Evolutionary conservation across 1,140 invertebrate species (phyloP).

Genomic region (Drosophila subobscura): DNA sequence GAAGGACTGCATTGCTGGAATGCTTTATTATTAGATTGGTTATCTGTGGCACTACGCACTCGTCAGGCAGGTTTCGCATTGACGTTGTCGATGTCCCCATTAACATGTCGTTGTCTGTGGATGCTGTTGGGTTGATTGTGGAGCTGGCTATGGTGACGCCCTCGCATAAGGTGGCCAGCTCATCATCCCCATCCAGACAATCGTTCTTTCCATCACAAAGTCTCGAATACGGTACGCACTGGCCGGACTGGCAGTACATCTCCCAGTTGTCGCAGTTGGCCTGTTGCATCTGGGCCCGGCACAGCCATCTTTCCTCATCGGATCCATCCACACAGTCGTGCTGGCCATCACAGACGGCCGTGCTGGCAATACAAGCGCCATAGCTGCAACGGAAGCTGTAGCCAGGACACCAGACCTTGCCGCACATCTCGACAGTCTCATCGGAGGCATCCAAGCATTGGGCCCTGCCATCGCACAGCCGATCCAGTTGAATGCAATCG

Average conservation of each 20-base stretch:
- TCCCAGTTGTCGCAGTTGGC: conserved; percentile 50
- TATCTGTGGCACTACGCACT: conserved; percentile 36
- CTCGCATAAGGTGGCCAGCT: conserved; percentile 18
- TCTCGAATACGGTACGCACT: conserved; percentile 41
- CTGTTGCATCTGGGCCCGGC: conserved; percentile 40
- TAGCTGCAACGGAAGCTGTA: conserved; percentile 86
- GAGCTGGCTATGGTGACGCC: not conserved
- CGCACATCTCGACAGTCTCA: conserved; percentile 85
- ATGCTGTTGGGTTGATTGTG: not conserved
- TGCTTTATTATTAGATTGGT: conserved; percentile 30
- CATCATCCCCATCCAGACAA: conserved; percentile 39
- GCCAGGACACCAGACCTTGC: conserved; percentile 75
- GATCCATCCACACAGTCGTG: conserved; percentile 88
- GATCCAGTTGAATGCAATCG: conserved; percentile 38
- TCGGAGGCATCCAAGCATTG: conserved; percentile 86
- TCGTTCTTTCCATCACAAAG: conserved; percentile 34
- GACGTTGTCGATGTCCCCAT: not conserved
- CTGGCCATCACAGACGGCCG: conserved; percentile 85
- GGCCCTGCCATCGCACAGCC: conserved; percentile 85
- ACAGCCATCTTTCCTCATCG: conserved; percentile 84
- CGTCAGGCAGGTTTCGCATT: not conserved
- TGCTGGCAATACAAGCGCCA: conserved; percentile 86
- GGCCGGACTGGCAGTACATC: conserved; percentile 39
- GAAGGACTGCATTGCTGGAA: conserved; percentile 11
- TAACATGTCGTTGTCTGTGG: not conserved